Base-by-base conservation (phyloP, 2,888 invertebrate species). In the Pseudococcus viburni region DNA sequence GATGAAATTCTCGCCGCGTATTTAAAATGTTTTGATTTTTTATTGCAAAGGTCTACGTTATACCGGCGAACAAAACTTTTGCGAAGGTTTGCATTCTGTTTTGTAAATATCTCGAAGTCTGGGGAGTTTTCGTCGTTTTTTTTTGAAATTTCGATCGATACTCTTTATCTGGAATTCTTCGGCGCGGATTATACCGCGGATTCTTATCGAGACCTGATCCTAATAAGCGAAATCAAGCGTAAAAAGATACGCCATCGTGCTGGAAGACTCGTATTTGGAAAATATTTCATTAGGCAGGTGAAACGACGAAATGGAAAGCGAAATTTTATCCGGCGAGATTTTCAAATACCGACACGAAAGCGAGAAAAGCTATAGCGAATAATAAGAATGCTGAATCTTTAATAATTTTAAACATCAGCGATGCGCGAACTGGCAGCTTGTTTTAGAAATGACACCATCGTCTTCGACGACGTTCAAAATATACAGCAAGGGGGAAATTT, bases 1-100 rank as follows among this genome's bases (percentile, higher is more conserved):
- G 68, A 73, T 73, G 68, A 73, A 73, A 73, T 73, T 73, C 68
- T 73, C 68, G 68, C 12, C 68, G 26, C 68, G 68, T 73, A 73
- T 73, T 73, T 33, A 73, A 73, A 73, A 73, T 73, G 68, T 73
- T 33, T 33, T 33, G 68, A n/a, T 19, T 19, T 19, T 73, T 73
- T 33, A 73, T 73, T 73, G 26, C 4, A 22, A 73, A 33, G 26
- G 68, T 33, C 68, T 73, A 0, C 33, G 68, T 68, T 26, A 22
- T 68, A 26, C 68, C 11, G 68, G 26, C 26, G 26, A 73, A 73
- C 68, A 73, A 73, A 33, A 73, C 33, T 73, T 12, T 73, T 73
- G 26, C 59, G 0, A n/a, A 2, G n/a, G 0, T 59, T 59, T 59
- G 26, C 3, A 19, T 59, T 59, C 19, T 19, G n/a, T 7, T 33